These are phyloP conservation scores for Himalopsyche phryganea DNA, from an alignment of 1,140 invertebrate genomes.

Conservation along the genomic window DNA sequence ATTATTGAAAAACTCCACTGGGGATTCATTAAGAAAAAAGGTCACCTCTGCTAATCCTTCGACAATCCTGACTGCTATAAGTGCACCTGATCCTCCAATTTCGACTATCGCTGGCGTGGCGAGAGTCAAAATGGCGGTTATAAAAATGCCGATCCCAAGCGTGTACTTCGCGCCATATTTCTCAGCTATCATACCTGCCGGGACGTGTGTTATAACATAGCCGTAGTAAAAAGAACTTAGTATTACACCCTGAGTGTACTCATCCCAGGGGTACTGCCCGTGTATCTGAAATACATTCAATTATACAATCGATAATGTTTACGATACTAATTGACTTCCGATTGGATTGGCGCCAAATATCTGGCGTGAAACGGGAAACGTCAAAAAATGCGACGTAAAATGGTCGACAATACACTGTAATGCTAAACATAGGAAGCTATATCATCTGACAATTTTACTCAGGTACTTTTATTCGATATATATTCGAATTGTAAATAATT, in stretches of 20 bases:
- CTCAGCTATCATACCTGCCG: constrained; percentile 60
- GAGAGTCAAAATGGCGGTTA: constrained; percentile 42
- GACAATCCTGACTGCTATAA: constrained; percentile 63
- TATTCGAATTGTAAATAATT: no score
- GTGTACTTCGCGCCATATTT: constrained; percentile 59
- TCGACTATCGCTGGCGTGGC: constrained; percentile 41
- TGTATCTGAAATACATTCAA: constrained; percentile 18
- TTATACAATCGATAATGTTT: no score
- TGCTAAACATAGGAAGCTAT: no score
- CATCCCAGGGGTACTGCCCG: constrained; percentile 57
- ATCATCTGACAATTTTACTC: no score
- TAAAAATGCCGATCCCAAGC: constrained; percentile 41
- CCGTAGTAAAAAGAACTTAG: constrained; percentile 62
- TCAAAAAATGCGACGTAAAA: no score
- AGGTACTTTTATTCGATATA: no score
- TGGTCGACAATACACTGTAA: no score
- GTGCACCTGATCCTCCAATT: constrained; percentile 53
- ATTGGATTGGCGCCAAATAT: neutral
- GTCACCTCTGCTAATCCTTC: constrained; percentile 67
- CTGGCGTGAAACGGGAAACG: no score
- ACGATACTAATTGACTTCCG: neutral
- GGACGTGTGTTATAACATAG: constrained; percentile 62
- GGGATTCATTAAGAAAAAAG: no score
- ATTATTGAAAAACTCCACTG: no score
- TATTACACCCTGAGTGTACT: constrained; percentile 57